phyloP scores from a whole-genome alignment of 2,888 invertebrate genomes.

The Nomada ferruginata region DNA sequence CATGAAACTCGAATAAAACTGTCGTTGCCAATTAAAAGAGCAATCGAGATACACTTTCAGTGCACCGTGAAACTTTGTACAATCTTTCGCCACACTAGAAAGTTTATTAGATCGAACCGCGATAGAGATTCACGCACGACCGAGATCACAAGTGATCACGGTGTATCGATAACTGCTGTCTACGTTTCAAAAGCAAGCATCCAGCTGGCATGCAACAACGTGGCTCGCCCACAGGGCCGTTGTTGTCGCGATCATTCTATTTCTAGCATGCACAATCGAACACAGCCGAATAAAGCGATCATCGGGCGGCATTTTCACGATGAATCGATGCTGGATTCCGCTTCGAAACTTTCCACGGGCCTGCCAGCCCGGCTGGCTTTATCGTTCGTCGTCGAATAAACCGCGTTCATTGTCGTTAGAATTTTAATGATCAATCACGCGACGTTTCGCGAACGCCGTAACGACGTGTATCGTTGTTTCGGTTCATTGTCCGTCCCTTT shows the following conservation, averaged over 20 bases:
- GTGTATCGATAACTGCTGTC: not conserved
- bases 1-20: too few relatives aligned
- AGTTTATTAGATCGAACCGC: not conserved
- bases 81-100: too few relatives aligned
- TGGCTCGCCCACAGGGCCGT: slow-evolving; percentile 18
- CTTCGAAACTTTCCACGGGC: slow-evolving; percentile 10
- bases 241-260: slow-evolving; percentile 20
- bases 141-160: not conserved
- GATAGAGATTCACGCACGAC: not conserved
- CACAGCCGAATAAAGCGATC: slow-evolving; percentile 18
- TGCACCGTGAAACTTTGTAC: too few relatives aligned
- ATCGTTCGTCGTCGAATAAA: slow-evolving; percentile 20
- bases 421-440: slow-evolving; percentile 36
- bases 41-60: too few relatives aligned
- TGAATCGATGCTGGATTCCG: slow-evolving; percentile 18
- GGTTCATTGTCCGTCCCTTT: slow-evolving; percentile 12
- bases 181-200: slow-evolving; percentile 22
- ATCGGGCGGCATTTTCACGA: slow-evolving; percentile 14
- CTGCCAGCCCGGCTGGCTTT: slow-evolving; percentile 7
- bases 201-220: not conserved
- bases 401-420: slow-evolving; percentile 26
- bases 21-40: too few relatives aligned
- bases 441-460: slow-evolving; percentile 11
- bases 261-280: slow-evolving; percentile 41
- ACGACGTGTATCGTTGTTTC: slow-evolving; percentile 16